Base-by-base conservation (phyloP, 2,797 vertebrate species). In the Pangasius sanitwongsei region DNA sequence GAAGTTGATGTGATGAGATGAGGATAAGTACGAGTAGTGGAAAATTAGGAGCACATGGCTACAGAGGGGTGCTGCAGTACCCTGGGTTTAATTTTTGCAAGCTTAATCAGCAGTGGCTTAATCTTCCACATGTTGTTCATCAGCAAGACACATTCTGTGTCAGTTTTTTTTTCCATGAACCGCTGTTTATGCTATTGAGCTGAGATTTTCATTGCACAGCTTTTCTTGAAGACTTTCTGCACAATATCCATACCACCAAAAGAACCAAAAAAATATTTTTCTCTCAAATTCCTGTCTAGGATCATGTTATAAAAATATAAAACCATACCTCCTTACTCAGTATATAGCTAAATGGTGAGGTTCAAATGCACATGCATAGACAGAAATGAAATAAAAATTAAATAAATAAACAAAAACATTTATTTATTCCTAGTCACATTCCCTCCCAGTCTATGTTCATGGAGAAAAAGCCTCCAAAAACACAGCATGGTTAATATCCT, bases 401-500 rank as follows among this genome's bases (percentile, higher is more conserved):
- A 50, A 37, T 44, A 65, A 63, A 44, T n/a, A 44, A 59, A 82
- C 4, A 61, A 6, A 41, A 15, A 28, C 55, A 8, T 83, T 28
- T 61, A 61, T 59, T 57, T 23, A 13, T 65, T 65, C 25, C 6
- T 63, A 83, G 23, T 18, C 12, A 25, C 34, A 61, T 82, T 57
- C 6, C 6, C 59, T 85, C 28, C 59, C 15, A 37, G 63, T 77
- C 77, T 69, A 69, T 75, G 86, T 82, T 89, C 82, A 86, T 75
- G n/a, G 61, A 82, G 63, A 75, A 55, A 87, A 48, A 28, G 18
- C 44, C 85, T 87, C 2, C 2, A 6, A 89, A 89, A 72, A 15
- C 85, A 74, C 75, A 57, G 84, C 87, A 88, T 86, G 83, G 89
- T 89, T 92, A 65, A 88, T 91, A 92, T 92, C 90, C 89, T 75